A percentile compares a stretch with the other conserved stretches of the same genome.
Conservation (phyloP, 2,888 invertebrate genomes). For the Sarcophaga variegata region DNA sequence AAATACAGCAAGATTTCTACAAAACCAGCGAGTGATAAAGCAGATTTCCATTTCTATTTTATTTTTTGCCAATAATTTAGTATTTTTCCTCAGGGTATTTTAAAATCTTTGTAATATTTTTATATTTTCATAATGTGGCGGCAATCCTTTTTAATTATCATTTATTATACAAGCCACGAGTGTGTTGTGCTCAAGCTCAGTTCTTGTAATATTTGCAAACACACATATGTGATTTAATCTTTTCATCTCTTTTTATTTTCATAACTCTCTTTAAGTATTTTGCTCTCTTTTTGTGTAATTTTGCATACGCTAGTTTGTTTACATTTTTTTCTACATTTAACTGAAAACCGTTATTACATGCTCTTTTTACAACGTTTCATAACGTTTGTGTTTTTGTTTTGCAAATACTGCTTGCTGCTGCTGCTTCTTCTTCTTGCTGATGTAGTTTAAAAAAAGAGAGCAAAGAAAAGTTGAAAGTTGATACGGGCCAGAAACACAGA, state of each 20-base stretch:
- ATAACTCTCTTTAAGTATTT: background rate
- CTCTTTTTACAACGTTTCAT: slow-evolving; percentile 20
- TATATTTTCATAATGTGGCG: no score
- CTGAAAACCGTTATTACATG: slow-evolving; percentile 35
- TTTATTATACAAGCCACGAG: no score
- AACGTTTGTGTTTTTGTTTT: slow-evolving; percentile 28
- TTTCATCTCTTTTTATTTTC: background rate
- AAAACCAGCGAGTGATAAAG: no score
- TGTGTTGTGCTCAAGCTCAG: no score
- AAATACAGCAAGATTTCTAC: no score
- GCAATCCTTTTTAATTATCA: no score
- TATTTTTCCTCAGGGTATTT: no score
- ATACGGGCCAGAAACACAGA: background rate
- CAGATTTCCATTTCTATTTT: no score
- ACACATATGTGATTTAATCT: background rate
- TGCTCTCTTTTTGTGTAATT: background rate
- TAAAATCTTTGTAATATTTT: no score
- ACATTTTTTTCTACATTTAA: background rate
- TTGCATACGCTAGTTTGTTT: background rate
- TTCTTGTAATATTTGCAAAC: no score
- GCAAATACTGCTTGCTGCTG: background rate
- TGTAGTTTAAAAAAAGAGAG: slow-evolving; percentile 44
- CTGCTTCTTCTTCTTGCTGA: background rate
- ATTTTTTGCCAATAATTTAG: no score
- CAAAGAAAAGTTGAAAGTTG: slow-evolving; percentile 7